Evolutionary conservation across 2,888 invertebrate species (phyloP).

Genomic region (Meliscaeva auricollis): DNA sequence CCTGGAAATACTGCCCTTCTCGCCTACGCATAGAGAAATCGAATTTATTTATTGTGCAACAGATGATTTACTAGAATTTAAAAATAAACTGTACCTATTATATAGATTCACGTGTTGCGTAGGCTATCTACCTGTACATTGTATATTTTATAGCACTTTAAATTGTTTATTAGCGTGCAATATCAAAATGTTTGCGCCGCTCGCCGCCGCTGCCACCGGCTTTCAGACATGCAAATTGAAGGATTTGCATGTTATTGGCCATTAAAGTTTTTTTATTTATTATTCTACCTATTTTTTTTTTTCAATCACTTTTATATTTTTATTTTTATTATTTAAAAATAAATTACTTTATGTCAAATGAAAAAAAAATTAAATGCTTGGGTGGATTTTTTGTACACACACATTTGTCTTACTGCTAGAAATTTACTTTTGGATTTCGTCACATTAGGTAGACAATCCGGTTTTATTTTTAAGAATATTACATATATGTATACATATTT

Average conservation of each 20-base stretch:
- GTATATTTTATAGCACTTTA: background rate
- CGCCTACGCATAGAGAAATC: constrained; percentile 5
- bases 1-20: background rate
- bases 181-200: background rate
- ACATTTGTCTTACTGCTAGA: background rate
- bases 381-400: background rate
- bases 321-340: background rate
- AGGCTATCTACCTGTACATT: background rate
- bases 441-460: background rate
- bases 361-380: background rate
- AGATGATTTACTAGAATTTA: constrained; percentile 10
- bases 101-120: background rate
- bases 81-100: constrained; percentile 10
- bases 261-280: background rate
- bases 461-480: background rate
- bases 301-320: background rate
- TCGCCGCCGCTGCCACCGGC: background rate
- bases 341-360: background rate
- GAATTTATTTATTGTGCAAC: background rate
- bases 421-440: background rate
- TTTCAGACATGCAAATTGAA: background rate
- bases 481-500: too few relatives aligned
- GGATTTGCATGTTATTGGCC: background rate
- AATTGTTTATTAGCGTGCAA: background rate
- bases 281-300: background rate